phyloP scores from a whole-genome alignment of 35 echinoderm and acorn worm genomes.

The Apostichopus californicus region DNA sequence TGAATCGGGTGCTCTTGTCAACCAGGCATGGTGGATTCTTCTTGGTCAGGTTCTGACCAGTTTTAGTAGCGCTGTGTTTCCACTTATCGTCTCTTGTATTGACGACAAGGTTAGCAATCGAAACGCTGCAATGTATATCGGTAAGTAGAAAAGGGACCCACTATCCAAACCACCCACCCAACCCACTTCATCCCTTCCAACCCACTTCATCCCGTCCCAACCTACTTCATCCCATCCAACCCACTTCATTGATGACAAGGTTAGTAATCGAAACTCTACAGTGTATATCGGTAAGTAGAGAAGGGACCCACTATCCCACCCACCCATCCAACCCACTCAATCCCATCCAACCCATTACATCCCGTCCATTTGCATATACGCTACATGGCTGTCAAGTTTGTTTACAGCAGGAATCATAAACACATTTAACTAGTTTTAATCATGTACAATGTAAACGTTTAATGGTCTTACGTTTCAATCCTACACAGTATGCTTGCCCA shows the following conservation, averaged over 20 bases:
- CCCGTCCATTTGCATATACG: too few relatives aligned
- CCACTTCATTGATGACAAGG: constrained; percentile 74
- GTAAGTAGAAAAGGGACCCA: constrained; percentile 25
- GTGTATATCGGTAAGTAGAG: constrained; percentile 70
- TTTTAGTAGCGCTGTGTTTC: constrained; percentile 54
- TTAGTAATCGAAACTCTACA: constrained; percentile 53
- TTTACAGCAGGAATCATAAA: too few relatives aligned
- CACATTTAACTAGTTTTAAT: too few relatives aligned
- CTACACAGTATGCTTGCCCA: background rate
- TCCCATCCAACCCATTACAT: background rate
- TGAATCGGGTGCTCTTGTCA: constrained; percentile 52
- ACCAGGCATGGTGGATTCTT: constrained; percentile 64
- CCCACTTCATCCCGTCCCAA: background rate
- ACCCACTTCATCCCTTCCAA: background rate
- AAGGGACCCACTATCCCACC: background rate
- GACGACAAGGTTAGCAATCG: constrained; percentile 75
- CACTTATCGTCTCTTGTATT: constrained; percentile 73
- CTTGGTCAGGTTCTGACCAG: constrained; percentile 71
- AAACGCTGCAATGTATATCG: constrained; percentile 66
- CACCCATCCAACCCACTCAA: background rate
- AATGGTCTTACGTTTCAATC: too few relatives aligned
- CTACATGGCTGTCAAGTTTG: too few relatives aligned
- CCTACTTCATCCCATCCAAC: background rate
- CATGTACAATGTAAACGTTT: too few relatives aligned
- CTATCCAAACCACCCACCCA: background rate